Evolutionary conservation across 2,888 invertebrate genomes (phyloP), one percentile per base, ranked within the genome.

Genomic region (Tiliacea aurago): DNA sequence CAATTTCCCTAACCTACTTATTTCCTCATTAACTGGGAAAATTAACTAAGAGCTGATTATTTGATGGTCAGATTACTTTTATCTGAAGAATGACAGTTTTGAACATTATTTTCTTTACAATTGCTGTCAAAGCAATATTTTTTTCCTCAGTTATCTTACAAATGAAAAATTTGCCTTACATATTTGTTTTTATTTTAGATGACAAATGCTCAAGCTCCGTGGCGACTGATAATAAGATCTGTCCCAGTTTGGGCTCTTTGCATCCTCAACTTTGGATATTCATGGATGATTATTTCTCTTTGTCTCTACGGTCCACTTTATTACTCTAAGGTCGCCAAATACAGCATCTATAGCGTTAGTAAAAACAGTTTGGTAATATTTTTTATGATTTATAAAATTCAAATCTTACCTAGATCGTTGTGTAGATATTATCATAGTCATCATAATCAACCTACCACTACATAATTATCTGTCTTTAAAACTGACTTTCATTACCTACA

Each of bases 261-360:
- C 67, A 90, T 91, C 58, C 87, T 96, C 51, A 95, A 96, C 80
- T 96, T 95, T 84, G 96, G 96, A 55, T 96, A 96, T 73, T 89
- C 95, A n/a, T 96, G 96, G 96, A 94, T 95, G 90, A 95, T 96
- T 33, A 93, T 94, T 70, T 88, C 95, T 1, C 45, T 96, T 20
- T 94, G 95, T 67, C 89, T 94, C 61, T 92, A 96, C 70, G 95
- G 95, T 33, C 95, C 96, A 5, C 84, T 95, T 18, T 96, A 90
- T 71, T 96, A 96, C 69, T 91, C 91, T 2, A 90, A 89, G 73
- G 91, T 95, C 18, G 86, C 90, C 41, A 84, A 88, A 63, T 95
- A 93, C 73, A 91, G 89, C 66, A 91, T 96, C 81, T 94, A 95
- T 72, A 90, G 89, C 73, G 96, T 96, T 82, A 91, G 94, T 91